Evolutionary conservation across 2,797 vertebrate genomes (phyloP).

Genomic region (Micropoecilia bifurca): DNA sequence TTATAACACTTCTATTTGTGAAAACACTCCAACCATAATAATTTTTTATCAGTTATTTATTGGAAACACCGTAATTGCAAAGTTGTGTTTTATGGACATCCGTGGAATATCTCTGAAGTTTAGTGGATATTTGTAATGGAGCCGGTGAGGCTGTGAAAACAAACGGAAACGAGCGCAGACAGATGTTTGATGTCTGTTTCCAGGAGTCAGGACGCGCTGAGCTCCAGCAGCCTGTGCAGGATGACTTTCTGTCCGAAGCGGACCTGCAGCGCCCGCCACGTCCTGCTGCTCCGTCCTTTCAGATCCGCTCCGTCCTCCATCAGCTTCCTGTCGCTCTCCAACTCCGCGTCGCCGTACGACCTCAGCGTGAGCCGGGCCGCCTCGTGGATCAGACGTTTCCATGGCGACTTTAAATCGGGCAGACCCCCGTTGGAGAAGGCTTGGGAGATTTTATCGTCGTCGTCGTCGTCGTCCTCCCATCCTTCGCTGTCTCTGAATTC

Average conservation of each 20-base stretch:
- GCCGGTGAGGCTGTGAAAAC: neutral
- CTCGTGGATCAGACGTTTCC: slow-evolving; percentile 83
- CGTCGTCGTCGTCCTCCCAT: slow-evolving; percentile 85
- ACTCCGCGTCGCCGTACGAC: slow-evolving; percentile 70
- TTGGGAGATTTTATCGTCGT: slow-evolving; percentile 69
- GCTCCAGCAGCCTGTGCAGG: slow-evolving; percentile 82
- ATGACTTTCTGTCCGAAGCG: slow-evolving; percentile 91
- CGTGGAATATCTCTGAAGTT: no score
- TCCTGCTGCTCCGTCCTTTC: slow-evolving; percentile 76
- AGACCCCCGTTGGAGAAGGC: slow-evolving; percentile 81
- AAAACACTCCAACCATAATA: neutral
- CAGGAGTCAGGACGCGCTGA: slow-evolving; percentile 64
- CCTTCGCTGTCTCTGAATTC: slow-evolving; percentile 86
- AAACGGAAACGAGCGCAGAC: neutral
- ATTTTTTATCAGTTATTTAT: neutral
- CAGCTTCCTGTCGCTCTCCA: slow-evolving; percentile 72
- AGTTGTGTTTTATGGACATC: no score
- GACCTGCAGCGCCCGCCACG: slow-evolving; percentile 88
- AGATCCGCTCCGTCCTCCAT: slow-evolving; percentile 72
- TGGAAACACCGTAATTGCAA: no score
- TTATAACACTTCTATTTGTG: neutral
- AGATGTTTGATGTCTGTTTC: neutral
- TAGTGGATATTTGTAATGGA: no score
- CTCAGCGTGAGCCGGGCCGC: slow-evolving; percentile 81
- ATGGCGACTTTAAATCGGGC: slow-evolving; percentile 74